These are phyloP conservation scores for Gastrophysa polygoni DNA, from an alignment of 2,888 invertebrate genomes.

Conservation along the genomic window DNA sequence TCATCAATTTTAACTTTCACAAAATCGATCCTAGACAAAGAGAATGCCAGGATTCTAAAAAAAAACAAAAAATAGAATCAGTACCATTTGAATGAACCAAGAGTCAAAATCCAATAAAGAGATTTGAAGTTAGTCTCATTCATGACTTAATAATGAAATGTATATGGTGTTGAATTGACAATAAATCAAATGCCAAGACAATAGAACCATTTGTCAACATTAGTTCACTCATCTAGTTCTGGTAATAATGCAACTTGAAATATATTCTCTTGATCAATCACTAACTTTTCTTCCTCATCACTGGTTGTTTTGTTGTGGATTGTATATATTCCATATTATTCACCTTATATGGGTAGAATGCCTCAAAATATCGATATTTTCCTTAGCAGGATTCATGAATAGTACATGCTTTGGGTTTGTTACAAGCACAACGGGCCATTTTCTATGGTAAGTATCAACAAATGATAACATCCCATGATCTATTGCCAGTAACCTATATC, in stretches of 20 bases:
- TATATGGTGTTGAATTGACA: no score
- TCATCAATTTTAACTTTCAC: constrained; percentile 74
- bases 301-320: no score
- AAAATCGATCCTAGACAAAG: constrained; percentile 66
- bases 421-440: constrained; percentile 83
- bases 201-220: no score
- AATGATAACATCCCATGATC: constrained; percentile 91
- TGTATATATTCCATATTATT: background rate
- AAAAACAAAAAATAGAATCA: no score
- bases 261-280: no score
- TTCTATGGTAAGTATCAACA: constrained; percentile 73
- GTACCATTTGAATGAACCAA: no score
- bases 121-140: no score
- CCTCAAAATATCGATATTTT: constrained; percentile 70
- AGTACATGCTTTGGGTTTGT: constrained; percentile 91
- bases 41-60: constrained; percentile 77
- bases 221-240: no score
- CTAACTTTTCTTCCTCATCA: no score
- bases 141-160: no score
- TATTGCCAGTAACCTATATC: constrained; percentile 79
- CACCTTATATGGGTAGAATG: constrained; percentile 80
- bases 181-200: no score
- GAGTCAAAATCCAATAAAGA: background rate
- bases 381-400: constrained; percentile 74
- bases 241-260: no score